These are phyloP conservation scores for Erinaceus europaeus DNA, from an alignment of 2,113 vertebrate genomes.

Conservation along the genomic window DNA sequence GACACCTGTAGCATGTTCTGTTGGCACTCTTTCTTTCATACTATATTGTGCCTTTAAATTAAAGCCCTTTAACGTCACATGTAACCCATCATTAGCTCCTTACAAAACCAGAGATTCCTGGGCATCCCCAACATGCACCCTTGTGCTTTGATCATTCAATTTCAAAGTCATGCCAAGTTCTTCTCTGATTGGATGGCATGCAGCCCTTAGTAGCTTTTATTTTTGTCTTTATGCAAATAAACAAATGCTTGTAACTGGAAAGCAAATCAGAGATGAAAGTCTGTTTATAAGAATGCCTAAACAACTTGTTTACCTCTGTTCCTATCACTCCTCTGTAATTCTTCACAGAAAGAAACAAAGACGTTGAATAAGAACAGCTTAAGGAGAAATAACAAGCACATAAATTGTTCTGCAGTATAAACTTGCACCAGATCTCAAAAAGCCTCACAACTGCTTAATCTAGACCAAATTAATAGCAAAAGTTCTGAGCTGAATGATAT, in stretches of 20 bases:
- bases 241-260: slow-evolving; percentile 45
- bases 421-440: background rate
- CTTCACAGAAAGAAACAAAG: slow-evolving; percentile 47
- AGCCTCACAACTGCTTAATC: background rate
- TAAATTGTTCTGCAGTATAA: background rate
- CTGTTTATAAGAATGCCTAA: slow-evolving; percentile 48
- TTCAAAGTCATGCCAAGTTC: slow-evolving; percentile 53
- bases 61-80: background rate
- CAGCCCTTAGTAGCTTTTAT: slow-evolving; percentile 46
- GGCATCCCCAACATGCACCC: background rate
- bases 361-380: background rate
- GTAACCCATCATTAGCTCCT: slow-evolving; percentile 34
- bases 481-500: background rate
- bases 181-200: slow-evolving; percentile 38
- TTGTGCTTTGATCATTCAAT: slow-evolving; percentile 53
- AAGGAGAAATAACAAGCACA: slow-evolving; percentile 2
- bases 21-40: background rate
- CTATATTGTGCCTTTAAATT: slow-evolving; percentile 24
- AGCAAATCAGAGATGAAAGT: slow-evolving; percentile 59
- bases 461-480: background rate
- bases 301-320: slow-evolving; percentile 47
- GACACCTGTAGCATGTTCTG: background rate
- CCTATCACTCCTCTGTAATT: slow-evolving; percentile 35
- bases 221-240: slow-evolving; percentile 67
- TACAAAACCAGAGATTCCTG: slow-evolving; percentile 11